phyloP scores from a whole-genome alignment of 2,797 vertebrate genomes.

The Artibeus lituratus region DNA sequence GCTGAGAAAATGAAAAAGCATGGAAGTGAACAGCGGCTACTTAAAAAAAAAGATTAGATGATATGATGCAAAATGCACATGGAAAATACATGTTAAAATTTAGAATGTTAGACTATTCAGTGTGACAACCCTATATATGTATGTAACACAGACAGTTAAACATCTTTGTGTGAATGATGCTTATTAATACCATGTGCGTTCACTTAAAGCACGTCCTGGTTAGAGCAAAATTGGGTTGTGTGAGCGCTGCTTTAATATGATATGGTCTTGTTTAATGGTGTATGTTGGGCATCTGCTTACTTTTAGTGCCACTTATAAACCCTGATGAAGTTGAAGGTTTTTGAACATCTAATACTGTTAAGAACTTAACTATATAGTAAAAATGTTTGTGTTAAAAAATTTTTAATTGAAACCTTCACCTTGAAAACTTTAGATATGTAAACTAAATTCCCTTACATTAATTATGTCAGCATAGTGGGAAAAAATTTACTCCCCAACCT shows the following conservation, averaged over 20 bases:
- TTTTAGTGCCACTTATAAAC: conserved; percentile 20
- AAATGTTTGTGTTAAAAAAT: conserved; percentile 32
- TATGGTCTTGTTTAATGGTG: conserved; percentile 37
- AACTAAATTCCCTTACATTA: conserved; percentile 33
- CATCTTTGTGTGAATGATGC: neutral
- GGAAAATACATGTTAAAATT: conserved; percentile 31
- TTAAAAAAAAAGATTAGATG: conserved; percentile 54
- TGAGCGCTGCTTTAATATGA: neutral
- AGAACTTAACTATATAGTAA: conserved; percentile 46
- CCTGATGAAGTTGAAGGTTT: conserved; percentile 43
- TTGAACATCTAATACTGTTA: conserved; percentile 32
- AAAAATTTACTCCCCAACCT: neutral
- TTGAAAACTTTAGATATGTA: conserved; percentile 5
- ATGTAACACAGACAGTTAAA: conserved; percentile 32
- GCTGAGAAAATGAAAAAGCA: conserved; percentile 83
- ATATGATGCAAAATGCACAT: conserved; percentile 63
- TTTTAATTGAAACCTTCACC: neutral
- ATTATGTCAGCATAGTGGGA: neutral
- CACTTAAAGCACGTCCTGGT: neutral
- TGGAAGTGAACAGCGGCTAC: conserved; percentile 65
- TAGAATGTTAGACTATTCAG: conserved; percentile 46
- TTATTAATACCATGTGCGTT: neutral
- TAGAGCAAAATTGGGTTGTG: neutral
- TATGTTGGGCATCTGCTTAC: conserved; percentile 3
- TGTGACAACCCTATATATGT: conserved; percentile 14